Evolutionary conservation across 2,888 invertebrate genomes (phyloP).

Genomic region (Bimastos eiseni): DNA sequence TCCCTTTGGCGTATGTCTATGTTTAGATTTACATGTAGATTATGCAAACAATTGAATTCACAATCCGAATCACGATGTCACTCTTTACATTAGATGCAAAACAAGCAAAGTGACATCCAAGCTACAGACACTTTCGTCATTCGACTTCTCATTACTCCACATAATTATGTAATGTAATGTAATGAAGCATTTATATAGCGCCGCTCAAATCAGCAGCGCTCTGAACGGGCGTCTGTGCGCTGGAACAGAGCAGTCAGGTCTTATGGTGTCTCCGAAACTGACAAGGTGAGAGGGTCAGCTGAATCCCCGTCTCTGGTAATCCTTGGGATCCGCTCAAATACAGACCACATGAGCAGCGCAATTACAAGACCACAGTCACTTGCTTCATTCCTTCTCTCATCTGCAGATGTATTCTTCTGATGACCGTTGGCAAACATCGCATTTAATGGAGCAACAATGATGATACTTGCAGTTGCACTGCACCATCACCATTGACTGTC

Average conservation of each 20-base stretch:
- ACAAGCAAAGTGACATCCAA: neutral
- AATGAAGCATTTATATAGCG: no score
- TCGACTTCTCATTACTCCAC: neutral
- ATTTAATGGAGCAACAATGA: constrained; percentile 96
- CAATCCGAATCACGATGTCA: neutral
- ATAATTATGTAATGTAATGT: neutral
- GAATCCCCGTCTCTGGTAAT: no score
- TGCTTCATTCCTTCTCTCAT: constrained; percentile 45
- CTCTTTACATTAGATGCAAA: neutral
- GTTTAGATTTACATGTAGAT: neutral
- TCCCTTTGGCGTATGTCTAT: neutral
- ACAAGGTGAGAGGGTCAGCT: no score
- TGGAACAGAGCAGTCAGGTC: no score
- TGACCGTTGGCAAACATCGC: constrained; percentile 84
- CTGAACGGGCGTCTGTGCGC: no score
- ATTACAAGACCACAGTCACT: neutral
- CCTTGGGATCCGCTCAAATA: no score
- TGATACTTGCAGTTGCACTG: constrained; percentile 92
- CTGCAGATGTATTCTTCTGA: constrained; percentile 90
- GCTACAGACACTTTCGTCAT: neutral
- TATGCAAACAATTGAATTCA: neutral
- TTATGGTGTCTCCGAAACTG: no score
- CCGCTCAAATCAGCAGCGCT: no score
- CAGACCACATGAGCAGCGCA: neutral
- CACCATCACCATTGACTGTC: constrained; percentile 80